Evolutionary conservation across 2,113 vertebrate species (phyloP), one percentile per base, ranked within the genome.

Genomic region (Falco punctatus): DNA sequence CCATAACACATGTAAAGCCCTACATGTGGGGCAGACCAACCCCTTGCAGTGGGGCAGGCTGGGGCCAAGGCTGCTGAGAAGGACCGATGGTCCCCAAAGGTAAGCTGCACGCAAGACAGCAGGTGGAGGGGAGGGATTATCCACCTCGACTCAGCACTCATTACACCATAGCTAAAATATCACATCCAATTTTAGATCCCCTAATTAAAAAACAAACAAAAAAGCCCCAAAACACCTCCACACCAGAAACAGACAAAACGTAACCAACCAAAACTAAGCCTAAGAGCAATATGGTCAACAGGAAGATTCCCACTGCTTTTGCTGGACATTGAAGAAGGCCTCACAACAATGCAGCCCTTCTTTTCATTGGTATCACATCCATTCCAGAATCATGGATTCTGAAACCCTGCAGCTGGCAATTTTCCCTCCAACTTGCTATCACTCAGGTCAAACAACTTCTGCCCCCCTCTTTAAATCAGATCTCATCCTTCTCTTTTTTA

Each of bases 31-130:
- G 46, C 0, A 28, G 46, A 81, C 35, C 13, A 73, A 52, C 6
- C 22, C 10, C 32, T 33, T 20, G 10, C 13, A 71, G 1, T 1
- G 1, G 28, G 7, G 27, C 32, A 54, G 44, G 20, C 0, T 42
- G 17, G 32, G 20, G 28, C 4, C 46, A 88, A 16, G 28, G 10
- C 17, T 24, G 32, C 28, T n/a, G 35, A 57, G 46, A 57, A 81
- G 28, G 42, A 38, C 14, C 0, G 0, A 28, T 21, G 24, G 22
- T 51, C 33, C 52, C 70, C 42, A 61, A 78, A 57, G 24, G 32
- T 42, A 59, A 84, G 62, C 23, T 52, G 38, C 33, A 30, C 0
- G 0, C 13, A 27, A 58, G 27, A 27, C 23, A 54, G 42, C 27
- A 38, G 1, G 7, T 13, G 5, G 69, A 81, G 7, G 13, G 33